Percentiles rank a stretch among this genome's conserved stretches.
Conservation (phyloP, 1,140 invertebrate genomes). For the Lysiphlebus fabarum region DNA sequence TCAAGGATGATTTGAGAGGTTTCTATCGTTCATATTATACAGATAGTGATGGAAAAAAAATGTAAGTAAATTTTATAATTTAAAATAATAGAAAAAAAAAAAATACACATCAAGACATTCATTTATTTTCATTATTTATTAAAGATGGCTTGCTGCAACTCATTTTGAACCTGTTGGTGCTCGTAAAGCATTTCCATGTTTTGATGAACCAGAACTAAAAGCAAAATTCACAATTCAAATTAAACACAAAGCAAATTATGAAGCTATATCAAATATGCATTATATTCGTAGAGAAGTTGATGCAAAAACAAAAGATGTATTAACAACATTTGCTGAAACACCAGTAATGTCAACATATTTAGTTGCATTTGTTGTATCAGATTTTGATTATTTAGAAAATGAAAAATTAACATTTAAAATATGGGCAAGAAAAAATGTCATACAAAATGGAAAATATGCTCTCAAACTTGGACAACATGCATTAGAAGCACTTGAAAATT, state of each 20-base stretch:
- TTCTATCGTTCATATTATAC: slow-evolving; percentile 34
- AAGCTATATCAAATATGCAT: slow-evolving; percentile 70
- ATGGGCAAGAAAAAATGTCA: slow-evolving; percentile 58
- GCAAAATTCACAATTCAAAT: slow-evolving; percentile 58
- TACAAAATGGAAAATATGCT: slow-evolving; percentile 55
- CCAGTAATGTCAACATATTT: slow-evolving; percentile 71
- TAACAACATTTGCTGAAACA: slow-evolving; percentile 31
- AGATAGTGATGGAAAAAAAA: slow-evolving; percentile 4
- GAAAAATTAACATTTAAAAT: slow-evolving; percentile 28
- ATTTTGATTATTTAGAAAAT: slow-evolving; percentile 53
- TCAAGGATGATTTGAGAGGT: slow-evolving; percentile 28
- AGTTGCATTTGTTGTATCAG: slow-evolving; percentile 71
- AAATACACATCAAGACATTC: background rate
- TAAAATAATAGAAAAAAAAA: background rate
- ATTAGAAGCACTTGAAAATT: slow-evolving; percentile 32
- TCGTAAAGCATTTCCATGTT: slow-evolving; percentile 69
- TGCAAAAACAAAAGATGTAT: background rate
- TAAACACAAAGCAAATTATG: slow-evolving; percentile 39
- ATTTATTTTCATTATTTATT: slow-evolving; percentile 12
- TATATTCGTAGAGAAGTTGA: slow-evolving; percentile 24
- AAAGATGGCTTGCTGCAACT: slow-evolving; percentile 56
- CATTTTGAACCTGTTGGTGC: slow-evolving; percentile 71
- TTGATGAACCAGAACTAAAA: slow-evolving; percentile 68
- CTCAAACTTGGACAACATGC: slow-evolving; percentile 33
- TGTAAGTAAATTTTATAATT: slow-evolving; percentile 25